These are phyloP conservation scores for Gallinago nigripennis DNA, from an alignment of 2,797 vertebrate species.

Conservation along the genomic window DNA sequence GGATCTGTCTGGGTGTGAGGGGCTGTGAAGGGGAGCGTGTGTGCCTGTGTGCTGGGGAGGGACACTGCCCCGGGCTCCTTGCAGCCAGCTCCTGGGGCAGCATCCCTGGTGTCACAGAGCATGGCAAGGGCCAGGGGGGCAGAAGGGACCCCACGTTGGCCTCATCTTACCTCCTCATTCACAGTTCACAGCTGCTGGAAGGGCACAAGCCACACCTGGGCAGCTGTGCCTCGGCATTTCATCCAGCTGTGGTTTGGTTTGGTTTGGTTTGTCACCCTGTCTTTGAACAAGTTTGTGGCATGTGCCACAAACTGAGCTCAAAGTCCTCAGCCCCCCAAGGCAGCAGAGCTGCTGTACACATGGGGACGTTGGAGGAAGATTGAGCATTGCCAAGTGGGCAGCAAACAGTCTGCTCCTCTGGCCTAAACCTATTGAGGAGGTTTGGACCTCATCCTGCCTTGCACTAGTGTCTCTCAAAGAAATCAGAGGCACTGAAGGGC, in stretches of 20 bases:
- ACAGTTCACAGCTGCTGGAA: neutral
- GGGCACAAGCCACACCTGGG: neutral
- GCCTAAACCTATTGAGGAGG: neutral
- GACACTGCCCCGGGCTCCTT: accelerated
- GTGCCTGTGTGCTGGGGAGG: neutral
- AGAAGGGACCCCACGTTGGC: accelerated
- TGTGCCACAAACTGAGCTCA: neutral
- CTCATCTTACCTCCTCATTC: neutral
- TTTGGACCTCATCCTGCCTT: neutral
- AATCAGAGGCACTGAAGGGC: neutral
- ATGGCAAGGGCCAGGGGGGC: accelerated
- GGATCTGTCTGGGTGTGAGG: accelerated
- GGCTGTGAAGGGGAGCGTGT: neutral
- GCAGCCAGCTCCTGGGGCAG: neutral
- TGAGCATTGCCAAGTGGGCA: neutral
- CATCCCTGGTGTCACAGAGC: neutral
- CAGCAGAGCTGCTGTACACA: neutral
- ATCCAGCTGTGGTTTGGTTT: neutral
- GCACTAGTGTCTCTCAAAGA: neutral
- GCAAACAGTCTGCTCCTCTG: neutral
- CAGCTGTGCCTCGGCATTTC: accelerated
- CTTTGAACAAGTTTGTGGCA: neutral
- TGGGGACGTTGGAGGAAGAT: neutral
- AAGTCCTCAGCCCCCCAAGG: neutral
- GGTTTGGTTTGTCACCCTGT: neutral